Percentiles rank a stretch among this genome's conserved stretches.
These are phyloP conservation scores for Linnaemya vulpina DNA, from an alignment of 2,888 invertebrate species.

Conservation along the genomic window DNA sequence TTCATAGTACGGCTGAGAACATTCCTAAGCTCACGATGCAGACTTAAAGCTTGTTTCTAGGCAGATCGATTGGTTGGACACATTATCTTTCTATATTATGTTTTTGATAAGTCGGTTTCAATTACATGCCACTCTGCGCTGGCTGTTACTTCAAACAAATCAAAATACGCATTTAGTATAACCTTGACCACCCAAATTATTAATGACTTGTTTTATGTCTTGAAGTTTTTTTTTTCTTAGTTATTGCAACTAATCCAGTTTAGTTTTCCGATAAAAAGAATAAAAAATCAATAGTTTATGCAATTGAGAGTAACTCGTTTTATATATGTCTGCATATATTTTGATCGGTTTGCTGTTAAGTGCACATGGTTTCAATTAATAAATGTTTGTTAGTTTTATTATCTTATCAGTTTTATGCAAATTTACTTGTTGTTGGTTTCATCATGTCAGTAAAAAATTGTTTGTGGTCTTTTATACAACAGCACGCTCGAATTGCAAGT, in stretches of 20 bases:
- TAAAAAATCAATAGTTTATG: neutral
- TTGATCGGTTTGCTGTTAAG: slow-evolving; percentile 21
- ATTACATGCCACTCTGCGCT: no score
- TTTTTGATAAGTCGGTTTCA: no score
- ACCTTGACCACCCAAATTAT: slow-evolving; percentile 58
- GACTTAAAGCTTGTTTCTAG: no score
- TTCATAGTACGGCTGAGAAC: no score
- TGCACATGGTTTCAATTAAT: slow-evolving; percentile 69
- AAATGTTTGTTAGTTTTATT: slow-evolving; percentile 54
- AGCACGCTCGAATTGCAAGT: slow-evolving; percentile 42
- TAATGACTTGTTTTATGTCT: slow-evolving; percentile 10
- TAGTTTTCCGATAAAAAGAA: slow-evolving; percentile 13
- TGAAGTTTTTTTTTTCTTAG: neutral
- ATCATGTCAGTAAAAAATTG: slow-evolving; percentile 6
- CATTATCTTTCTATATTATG: no score
- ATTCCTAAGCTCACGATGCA: no score
- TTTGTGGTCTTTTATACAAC: neutral
- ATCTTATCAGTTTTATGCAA: slow-evolving; percentile 71
- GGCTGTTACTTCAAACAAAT: no score
- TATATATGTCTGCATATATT: neutral
- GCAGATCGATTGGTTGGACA: no score
- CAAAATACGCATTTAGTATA: slow-evolving; percentile 9
- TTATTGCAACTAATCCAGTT: slow-evolving; percentile 33
- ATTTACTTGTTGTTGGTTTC: slow-evolving; percentile 51
- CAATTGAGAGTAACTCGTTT: slow-evolving; percentile 34